Percentiles rank a stretch among this genome's conserved stretches.
phyloP scores from a whole-genome alignment of 2,113 vertebrate genomes.

The Pungitius pungitius region DNA sequence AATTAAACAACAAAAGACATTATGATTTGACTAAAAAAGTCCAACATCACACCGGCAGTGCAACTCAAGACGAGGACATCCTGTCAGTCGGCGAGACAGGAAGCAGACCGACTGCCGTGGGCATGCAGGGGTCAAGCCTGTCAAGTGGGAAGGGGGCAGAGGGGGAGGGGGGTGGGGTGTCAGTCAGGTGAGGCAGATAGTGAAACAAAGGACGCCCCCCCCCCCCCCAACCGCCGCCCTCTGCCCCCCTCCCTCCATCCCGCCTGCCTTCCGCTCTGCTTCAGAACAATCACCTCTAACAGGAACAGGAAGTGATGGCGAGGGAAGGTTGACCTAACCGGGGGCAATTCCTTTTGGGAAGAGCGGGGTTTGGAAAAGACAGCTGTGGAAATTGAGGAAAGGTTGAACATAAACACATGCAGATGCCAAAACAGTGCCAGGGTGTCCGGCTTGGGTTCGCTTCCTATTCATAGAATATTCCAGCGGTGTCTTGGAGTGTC shows the following conservation, averaged over 20 bases:
- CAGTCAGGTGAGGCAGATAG: constrained; percentile 64
- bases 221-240: not conserved
- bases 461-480: constrained; percentile 52
- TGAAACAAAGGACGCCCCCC: constrained; percentile 59
- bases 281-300: constrained; percentile 69
- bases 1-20: not conserved
- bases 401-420: constrained; percentile 24
- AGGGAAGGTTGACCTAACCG: constrained; percentile 66
- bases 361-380: constrained; percentile 51
- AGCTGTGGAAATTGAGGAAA: constrained; percentile 51
- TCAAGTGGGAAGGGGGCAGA: constrained; percentile 61
- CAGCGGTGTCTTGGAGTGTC: not conserved
- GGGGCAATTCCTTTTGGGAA: constrained; percentile 63
- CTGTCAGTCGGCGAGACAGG: constrained; percentile 62
- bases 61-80: constrained; percentile 49
- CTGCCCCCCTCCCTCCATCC: constrained; percentile 35
- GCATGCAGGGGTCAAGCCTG: constrained; percentile 55
- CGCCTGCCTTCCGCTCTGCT: constrained; percentile 67
- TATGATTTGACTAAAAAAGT: not conserved
- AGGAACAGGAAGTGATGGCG: constrained; percentile 75
- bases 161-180: constrained; percentile 55
- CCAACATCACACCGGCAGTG: constrained; percentile 2
- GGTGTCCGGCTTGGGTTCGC: constrained; percentile 54
- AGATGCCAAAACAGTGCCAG: constrained; percentile 19
- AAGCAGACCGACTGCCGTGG: constrained; percentile 52